phyloP scores from a whole-genome alignment of 2,113 vertebrate genomes.

The Zosterops pallidus region DNA sequence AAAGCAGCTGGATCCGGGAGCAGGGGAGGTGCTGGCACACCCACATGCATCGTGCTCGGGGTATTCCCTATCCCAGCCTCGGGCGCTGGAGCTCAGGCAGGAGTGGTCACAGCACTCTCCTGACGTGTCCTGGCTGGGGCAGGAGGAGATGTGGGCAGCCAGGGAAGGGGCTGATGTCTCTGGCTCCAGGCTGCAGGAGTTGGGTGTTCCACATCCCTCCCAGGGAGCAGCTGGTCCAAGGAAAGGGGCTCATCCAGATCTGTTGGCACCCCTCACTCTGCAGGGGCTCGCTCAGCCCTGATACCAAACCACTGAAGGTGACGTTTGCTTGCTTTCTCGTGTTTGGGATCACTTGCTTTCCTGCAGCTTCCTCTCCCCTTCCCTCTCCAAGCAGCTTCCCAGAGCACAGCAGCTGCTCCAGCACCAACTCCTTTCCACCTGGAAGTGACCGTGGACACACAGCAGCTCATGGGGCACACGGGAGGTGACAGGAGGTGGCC shows the following conservation, averaged over 20 bases:
- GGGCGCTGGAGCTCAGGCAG: background rate
- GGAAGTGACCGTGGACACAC: background rate
- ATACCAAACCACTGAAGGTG: background rate
- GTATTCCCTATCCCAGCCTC: background rate
- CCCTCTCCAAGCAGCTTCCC: background rate
- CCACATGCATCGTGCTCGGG: background rate
- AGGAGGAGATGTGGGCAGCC: background rate
- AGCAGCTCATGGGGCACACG: background rate
- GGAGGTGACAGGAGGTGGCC: background rate
- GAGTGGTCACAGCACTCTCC: accelerated
- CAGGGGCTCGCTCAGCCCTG: background rate
- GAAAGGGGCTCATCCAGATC: background rate
- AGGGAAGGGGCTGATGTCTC: background rate
- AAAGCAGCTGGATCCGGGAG: background rate
- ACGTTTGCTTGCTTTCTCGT: background rate
- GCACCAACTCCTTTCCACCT: background rate
- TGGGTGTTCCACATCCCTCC: background rate
- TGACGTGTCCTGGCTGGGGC: accelerated
- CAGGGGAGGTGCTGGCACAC: background rate
- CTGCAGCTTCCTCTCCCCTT: background rate
- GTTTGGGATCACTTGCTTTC: background rate
- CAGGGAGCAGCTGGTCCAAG: background rate
- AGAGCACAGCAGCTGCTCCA: background rate
- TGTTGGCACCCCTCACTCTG: background rate
- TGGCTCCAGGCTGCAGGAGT: background rate